Base-by-base conservation (phyloP, 2,113 vertebrate genomes). In the Chelonoidis abingdonii region DNA sequence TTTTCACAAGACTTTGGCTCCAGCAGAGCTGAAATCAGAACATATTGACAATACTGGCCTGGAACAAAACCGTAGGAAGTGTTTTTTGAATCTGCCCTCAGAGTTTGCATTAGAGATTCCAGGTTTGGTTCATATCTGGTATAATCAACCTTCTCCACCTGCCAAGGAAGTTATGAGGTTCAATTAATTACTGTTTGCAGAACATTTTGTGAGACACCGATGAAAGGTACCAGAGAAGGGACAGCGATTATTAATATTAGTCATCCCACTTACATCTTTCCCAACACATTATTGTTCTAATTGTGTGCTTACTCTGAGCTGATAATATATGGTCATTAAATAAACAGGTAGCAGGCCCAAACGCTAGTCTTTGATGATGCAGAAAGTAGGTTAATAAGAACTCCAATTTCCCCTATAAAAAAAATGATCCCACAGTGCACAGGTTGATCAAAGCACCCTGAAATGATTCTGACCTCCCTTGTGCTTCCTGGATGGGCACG, bases 121-220 rank as follows among this genome's bases (percentile, higher is more conserved):
- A 89, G 12, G 47, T 35, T 91, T 90, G 93, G 87, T 35, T 91
- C 65, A 91, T 91, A 10, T 94, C 96, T 91, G 89, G 47, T 88
- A 76, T 85, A 92, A 97, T 97, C 95, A 93, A 54, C 91, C 80
- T 31, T 50, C 91, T 75, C 92, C 88, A 89, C 97, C 95, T 96
- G 93, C 94, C 96, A 87, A 19, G 0, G 93, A 95, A 93, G 93
- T 81, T 94, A 84, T 53, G 52, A 96, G 89, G 92, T 76, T 80
- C 44, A 87, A 93, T 93, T 97, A 97, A 98, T 97, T 97, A 96
- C 87, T 96, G 93, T 96, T 95, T 95, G 94, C 95, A 94, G 94
- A 96, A 80, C 56, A 84, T 83, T 38, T 83, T 65, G 92, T 76
- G 35, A 1, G 89, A 89, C 78, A 56, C 88, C 93, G 93, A 98